These are phyloP conservation scores for Clarias gariepinus DNA, from an alignment of 2,113 vertebrate genomes.

Conservation along the genomic window DNA sequence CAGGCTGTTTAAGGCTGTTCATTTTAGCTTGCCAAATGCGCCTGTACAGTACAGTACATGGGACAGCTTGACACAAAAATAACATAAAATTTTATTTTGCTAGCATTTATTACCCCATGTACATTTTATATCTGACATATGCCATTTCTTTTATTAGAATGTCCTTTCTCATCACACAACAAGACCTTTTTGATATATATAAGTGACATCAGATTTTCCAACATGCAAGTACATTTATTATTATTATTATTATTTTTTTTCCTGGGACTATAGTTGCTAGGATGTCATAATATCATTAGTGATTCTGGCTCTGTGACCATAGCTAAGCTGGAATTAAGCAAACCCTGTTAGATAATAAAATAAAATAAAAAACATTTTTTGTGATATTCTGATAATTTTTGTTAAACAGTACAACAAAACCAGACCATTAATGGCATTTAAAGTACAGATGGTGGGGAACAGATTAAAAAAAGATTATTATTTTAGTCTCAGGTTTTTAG, in stretches of 20 bases:
- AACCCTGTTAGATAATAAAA: not conserved
- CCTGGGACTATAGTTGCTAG: not conserved
- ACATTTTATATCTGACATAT: not conserved
- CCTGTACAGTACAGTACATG: not conserved
- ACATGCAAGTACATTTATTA: not conserved
- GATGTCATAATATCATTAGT: not conserved
- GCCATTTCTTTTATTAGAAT: not conserved
- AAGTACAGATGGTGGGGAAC: not conserved
- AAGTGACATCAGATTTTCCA: slow-evolving; percentile 40
- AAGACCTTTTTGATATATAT: slow-evolving; percentile 7
- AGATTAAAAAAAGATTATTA: not conserved
- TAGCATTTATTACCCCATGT: not conserved
- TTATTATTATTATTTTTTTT: not conserved
- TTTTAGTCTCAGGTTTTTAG: not conserved
- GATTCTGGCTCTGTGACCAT: not conserved
- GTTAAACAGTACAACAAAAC: not conserved
- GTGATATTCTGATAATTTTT: not conserved
- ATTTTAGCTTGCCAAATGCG: not conserved
- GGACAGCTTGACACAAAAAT: not conserved
- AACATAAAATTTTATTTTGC: not conserved
- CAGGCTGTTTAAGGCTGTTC: not conserved
- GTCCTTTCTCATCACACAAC: not conserved
- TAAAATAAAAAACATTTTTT: not conserved
- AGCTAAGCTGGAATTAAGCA: not conserved
- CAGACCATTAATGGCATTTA: not conserved